Evolutionary conservation across 2,888 invertebrate genomes (phyloP).

Genomic region (Drosophila cognata): DNA sequence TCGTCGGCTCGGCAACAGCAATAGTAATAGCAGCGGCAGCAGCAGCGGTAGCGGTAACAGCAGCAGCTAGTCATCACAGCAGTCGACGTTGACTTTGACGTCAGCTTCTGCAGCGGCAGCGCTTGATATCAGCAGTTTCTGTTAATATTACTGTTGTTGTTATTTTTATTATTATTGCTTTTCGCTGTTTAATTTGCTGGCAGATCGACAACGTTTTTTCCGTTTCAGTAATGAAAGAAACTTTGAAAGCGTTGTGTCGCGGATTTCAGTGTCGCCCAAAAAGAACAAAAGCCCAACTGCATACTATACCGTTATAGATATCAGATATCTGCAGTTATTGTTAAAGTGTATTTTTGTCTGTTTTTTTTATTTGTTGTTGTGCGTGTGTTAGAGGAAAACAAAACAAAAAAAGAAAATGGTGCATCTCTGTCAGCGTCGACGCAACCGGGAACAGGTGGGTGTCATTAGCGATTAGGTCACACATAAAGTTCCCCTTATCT

Average conservation of each 20-base stretch:
- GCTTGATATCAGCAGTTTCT: constrained; percentile 49
- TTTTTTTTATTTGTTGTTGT: constrained; percentile 14
- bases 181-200: constrained; percentile 36
- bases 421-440: constrained; percentile 68
- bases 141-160: constrained; percentile 4
- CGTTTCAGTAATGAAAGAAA: constrained; percentile 63
- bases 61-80: constrained; percentile 35
- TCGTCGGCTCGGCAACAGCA: constrained; percentile 11
- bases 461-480: constrained; percentile 25
- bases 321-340: not conserved
- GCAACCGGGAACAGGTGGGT: constrained; percentile 72
- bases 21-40: constrained; percentile 1
- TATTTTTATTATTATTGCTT: constrained; percentile 12
- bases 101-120: constrained; percentile 22
- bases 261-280: constrained; percentile 17
- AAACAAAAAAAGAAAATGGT: constrained; percentile 50
- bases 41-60: constrained; percentile 8
- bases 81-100: constrained; percentile 20
- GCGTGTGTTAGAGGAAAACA: not conserved
- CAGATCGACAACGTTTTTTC: constrained; percentile 54
- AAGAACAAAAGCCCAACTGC: not conserved
- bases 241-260: constrained; percentile 67
- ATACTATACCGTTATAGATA: constrained; percentile 13
- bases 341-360: not conserved
- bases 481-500: not conserved